Evolutionary conservation across 2,113 vertebrate genomes (phyloP).

Genomic region (Sylvia atricapilla): DNA sequence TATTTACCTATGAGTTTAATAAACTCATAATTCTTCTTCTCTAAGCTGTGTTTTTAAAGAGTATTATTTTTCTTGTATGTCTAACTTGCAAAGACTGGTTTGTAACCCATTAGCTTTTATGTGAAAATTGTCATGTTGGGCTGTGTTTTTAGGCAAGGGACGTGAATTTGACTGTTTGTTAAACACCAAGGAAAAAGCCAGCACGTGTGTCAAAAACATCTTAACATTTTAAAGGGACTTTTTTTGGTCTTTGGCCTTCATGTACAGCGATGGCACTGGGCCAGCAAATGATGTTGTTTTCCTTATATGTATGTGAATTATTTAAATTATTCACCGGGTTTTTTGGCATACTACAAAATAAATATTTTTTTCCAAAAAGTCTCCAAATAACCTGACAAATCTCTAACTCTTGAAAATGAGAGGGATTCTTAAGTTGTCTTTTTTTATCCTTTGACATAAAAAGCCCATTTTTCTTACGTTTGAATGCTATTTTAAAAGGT

Average conservation of each 20-base stretch:
- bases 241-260: not conserved
- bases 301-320: constrained; percentile 29
- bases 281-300: constrained; percentile 26
- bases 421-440: not conserved
- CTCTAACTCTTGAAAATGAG: not conserved
- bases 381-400: not conserved
- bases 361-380: rapidly evolving
- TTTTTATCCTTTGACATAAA: not conserved
- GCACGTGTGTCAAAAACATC: not conserved
- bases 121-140: not conserved
- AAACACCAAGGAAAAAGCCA: not conserved
- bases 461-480: not conserved
- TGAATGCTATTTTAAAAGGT: not conserved
- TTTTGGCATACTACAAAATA: not conserved
- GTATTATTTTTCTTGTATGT: rapidly evolving
- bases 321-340: not conserved
- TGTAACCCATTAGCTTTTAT: not conserved
- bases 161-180: not conserved
- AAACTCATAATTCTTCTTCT: not conserved
- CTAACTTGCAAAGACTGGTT: not conserved
- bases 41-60: not conserved
- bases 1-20: not conserved
- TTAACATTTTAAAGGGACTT: not conserved
- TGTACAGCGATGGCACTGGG: not conserved
- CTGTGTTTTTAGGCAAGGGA: not conserved